A percentile compares a stretch with the other conserved stretches of the same genome.
phyloP scores from a whole-genome alignment of 2,113 vertebrate genomes.

The Oncorhynchus clarkii region DNA sequence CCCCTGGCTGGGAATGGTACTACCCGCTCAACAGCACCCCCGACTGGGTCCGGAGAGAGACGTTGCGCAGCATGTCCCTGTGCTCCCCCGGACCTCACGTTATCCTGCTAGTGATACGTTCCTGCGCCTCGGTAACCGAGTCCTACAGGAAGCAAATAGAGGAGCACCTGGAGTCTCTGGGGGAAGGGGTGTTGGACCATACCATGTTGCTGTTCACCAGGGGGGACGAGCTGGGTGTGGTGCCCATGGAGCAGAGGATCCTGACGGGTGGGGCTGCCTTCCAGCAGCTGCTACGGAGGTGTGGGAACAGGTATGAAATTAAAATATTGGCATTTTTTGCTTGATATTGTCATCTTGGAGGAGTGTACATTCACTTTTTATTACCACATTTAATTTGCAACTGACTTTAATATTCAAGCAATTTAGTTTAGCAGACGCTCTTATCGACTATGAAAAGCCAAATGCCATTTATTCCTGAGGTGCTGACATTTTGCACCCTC shows the following conservation, averaged over 20 bases:
- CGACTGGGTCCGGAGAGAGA: constrained; percentile 71
- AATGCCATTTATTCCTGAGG: too few species aligned
- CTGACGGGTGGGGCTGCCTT: constrained; percentile 44
- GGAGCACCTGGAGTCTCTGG: constrained; percentile 66
- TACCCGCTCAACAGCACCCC: constrained; percentile 72
- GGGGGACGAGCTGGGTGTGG: constrained; percentile 64
- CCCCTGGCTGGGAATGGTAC: constrained; percentile 78
- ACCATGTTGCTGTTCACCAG: constrained; percentile 70
- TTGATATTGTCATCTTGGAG: too few species aligned
- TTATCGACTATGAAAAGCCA: too few species aligned
- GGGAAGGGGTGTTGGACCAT: constrained; percentile 58
- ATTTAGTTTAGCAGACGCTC: too few species aligned
- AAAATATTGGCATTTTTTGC: not conserved
- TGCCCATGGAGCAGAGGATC: constrained; percentile 61
- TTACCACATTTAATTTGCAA: too few species aligned
- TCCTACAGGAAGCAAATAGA: constrained; percentile 62
- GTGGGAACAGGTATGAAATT: constrained; percentile 34
- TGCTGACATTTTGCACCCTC: too few species aligned
- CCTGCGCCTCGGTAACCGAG: constrained; percentile 62
- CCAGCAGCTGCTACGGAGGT: constrained; percentile 62
- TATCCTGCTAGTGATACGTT: constrained; percentile 66
- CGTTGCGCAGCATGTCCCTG: constrained; percentile 62
- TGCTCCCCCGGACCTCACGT: constrained; percentile 71
- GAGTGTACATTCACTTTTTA: too few species aligned
- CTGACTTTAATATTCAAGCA: not conserved